Evolutionary conservation across 2,888 invertebrate species (phyloP).

Genomic region (Thereva unica): DNA sequence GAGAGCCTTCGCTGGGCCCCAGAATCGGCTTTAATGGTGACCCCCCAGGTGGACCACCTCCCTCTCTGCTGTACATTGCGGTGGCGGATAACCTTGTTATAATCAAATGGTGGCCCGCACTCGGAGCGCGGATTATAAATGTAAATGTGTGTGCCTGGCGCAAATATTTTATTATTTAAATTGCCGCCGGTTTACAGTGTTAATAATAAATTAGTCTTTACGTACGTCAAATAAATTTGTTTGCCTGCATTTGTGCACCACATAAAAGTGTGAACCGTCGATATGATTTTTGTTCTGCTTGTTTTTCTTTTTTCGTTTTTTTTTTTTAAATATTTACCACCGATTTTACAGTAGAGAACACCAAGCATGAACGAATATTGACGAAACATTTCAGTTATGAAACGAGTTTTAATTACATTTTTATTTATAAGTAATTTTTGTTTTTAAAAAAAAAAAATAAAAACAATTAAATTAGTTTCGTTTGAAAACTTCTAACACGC

Average conservation of each 20-base stretch:
- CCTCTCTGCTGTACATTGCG: not conserved
- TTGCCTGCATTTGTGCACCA: conserved; percentile 33
- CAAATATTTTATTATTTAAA: conserved; percentile 43
- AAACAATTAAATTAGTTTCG: too few relatives aligned
- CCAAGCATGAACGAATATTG: too few relatives aligned
- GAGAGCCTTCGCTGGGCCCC: conserved; percentile 2
- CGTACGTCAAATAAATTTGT: conserved; percentile 41
- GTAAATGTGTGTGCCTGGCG: conserved; percentile 40
- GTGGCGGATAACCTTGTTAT: conserved; percentile 9
- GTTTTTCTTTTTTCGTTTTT: conserved; percentile 25
- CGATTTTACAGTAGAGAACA: conserved; percentile 16
- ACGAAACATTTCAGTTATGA: too few relatives aligned
- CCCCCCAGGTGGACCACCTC: not conserved
- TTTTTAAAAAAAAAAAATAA: too few relatives aligned
- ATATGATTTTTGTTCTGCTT: conserved; percentile 14
- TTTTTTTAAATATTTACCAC: conserved; percentile 28
- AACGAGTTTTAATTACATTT: too few relatives aligned
- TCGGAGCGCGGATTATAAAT: conserved; percentile 39
- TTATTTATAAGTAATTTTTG: too few relatives aligned
- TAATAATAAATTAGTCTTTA: conserved; percentile 43
- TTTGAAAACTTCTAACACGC: too few relatives aligned
- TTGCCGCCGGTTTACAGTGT: conserved; percentile 41
- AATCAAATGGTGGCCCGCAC: conserved; percentile 31
- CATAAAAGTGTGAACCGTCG: conserved; percentile 27
- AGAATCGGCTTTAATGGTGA: not conserved